These are phyloP conservation scores for Cheilosia urbana DNA, from an alignment of 2,888 invertebrate genomes.

Conservation along the genomic window DNA sequence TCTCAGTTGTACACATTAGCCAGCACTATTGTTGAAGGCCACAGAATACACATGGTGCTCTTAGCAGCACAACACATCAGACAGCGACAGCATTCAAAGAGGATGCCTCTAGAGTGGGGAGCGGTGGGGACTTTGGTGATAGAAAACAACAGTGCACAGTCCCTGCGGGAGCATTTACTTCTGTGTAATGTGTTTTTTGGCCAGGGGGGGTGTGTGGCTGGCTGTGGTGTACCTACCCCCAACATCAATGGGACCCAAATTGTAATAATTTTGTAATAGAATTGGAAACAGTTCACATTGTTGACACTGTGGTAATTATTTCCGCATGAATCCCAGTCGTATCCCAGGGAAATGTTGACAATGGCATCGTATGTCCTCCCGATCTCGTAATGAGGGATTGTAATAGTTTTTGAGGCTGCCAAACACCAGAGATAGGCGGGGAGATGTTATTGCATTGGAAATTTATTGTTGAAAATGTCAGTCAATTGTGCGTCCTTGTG, in stretches of 20 bases:
- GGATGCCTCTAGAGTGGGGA: background rate
- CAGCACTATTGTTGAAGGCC: slow-evolving; percentile 41
- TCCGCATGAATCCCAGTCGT: slow-evolving; percentile 65
- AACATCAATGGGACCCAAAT: slow-evolving; percentile 57
- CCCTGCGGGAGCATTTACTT: slow-evolving; percentile 53
- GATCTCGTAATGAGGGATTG: slow-evolving; percentile 26
- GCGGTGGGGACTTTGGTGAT: background rate
- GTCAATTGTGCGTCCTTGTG: background rate
- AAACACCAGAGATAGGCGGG: no score
- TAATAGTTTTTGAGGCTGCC: slow-evolving; percentile 9
- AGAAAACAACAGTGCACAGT: slow-evolving; percentile 37
- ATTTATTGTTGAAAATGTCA: background rate
- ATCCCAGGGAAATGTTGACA: slow-evolving; percentile 48
- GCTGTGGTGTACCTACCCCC: slow-evolving; percentile 24
- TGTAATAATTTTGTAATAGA: slow-evolving; percentile 73
- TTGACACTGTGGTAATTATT: slow-evolving; percentile 74
- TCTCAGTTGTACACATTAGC: slow-evolving; percentile 29
- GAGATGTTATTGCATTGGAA: background rate
- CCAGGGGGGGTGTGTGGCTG: background rate
- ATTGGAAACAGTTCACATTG: slow-evolving; percentile 72
- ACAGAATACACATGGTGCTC: slow-evolving; percentile 32
- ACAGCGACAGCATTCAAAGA: slow-evolving; percentile 19
- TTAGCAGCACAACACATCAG: slow-evolving; percentile 16
- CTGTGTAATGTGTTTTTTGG: slow-evolving; percentile 33
- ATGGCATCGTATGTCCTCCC: slow-evolving; percentile 44